Percentiles rank a stretch among this genome's conserved stretches.
Conservation (phyloP, 92 coral and sea anemone species). For the Bergia puertoricense region DNA sequence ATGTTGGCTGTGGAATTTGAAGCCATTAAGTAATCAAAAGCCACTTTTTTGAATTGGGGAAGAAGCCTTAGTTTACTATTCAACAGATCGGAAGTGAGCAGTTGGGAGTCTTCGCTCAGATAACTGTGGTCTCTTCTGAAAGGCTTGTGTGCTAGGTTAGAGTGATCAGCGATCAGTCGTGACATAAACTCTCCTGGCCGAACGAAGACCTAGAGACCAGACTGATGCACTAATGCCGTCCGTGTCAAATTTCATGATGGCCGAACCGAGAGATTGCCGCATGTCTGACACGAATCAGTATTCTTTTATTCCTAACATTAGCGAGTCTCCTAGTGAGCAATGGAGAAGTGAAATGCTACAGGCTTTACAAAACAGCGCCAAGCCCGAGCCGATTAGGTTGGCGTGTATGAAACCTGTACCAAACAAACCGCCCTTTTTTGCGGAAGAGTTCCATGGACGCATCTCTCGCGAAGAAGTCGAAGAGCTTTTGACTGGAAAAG, state of each 20-base stretch:
- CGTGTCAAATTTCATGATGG: conserved; percentile 42
- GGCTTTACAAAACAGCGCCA: conserved; percentile 86
- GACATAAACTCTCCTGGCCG: background rate
- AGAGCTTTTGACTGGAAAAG: conserved; percentile 79
- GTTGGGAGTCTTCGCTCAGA: background rate
- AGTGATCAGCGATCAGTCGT: conserved; percentile 20
- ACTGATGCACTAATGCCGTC: conserved; percentile 18
- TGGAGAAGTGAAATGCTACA: conserved; percentile 87
- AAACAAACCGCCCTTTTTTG: conserved; percentile 81
- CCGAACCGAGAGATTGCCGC: conserved; percentile 29
- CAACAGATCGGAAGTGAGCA: conserved; percentile 16
- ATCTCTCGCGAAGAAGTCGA: conserved; percentile 86
- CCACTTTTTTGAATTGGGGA: background rate
- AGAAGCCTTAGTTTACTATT: background rate
- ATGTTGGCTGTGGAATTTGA: conserved; percentile 22
- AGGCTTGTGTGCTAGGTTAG: background rate
- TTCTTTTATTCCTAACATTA: conserved; percentile 22
- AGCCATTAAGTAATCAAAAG: conserved; percentile 3
- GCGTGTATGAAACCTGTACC: conserved; percentile 95
- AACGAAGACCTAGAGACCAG: background rate
- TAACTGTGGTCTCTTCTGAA: background rate
- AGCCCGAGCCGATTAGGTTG: conserved; percentile 95
- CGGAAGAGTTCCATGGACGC: conserved; percentile 95
- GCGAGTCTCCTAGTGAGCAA: conserved; percentile 49
- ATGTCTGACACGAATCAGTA: conserved; percentile 33